Evolutionary conservation across 2,888 invertebrate species (phyloP).

Genomic region (Lithosia quadra): DNA sequence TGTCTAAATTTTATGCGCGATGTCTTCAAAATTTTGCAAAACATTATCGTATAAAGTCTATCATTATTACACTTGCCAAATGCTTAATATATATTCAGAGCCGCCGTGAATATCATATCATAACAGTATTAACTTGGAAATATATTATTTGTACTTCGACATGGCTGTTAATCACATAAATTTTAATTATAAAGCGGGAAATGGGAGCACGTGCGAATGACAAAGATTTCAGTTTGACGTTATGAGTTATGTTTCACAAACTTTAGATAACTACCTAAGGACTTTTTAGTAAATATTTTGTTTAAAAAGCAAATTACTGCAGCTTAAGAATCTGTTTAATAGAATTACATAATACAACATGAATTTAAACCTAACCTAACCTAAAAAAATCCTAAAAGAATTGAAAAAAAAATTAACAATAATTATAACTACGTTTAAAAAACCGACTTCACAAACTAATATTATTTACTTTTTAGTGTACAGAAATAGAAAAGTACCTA

Average conservation of each 20-base stretch:
- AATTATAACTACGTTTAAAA: too few relatives aligned
- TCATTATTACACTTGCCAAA: constrained; percentile 11
- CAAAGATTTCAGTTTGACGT: constrained; percentile 18
- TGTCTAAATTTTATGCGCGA: background rate
- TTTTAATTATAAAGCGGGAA: constrained; percentile 22
- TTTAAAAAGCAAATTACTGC: constrained; percentile 10
- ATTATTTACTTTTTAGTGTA: too few relatives aligned
- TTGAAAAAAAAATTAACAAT: too few relatives aligned
- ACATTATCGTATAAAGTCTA: constrained; percentile 9
- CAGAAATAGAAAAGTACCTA: too few relatives aligned
- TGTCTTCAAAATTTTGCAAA: background rate
- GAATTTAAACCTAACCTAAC: too few relatives aligned
- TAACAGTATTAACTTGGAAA: constrained; percentile 11
- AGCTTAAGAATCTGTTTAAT: background rate
- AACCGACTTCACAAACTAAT: too few relatives aligned
- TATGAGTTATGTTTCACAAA: constrained; percentile 11
- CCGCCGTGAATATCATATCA: constrained; percentile 7
- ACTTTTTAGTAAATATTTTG: constrained; percentile 11
- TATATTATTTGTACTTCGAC: constrained; percentile 16
- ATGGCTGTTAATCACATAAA: constrained; percentile 17
- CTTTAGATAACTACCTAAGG: constrained; percentile 9
- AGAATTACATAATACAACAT: background rate
- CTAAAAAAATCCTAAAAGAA: too few relatives aligned
- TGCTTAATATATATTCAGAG: constrained; percentile 19
- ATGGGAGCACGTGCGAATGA: constrained; percentile 14